A percentile compares a stretch with the other conserved stretches of the same genome.
These are phyloP conservation scores for Mustela nigripes DNA, from an alignment of 2,113 vertebrate species.

Conservation along the genomic window DNA sequence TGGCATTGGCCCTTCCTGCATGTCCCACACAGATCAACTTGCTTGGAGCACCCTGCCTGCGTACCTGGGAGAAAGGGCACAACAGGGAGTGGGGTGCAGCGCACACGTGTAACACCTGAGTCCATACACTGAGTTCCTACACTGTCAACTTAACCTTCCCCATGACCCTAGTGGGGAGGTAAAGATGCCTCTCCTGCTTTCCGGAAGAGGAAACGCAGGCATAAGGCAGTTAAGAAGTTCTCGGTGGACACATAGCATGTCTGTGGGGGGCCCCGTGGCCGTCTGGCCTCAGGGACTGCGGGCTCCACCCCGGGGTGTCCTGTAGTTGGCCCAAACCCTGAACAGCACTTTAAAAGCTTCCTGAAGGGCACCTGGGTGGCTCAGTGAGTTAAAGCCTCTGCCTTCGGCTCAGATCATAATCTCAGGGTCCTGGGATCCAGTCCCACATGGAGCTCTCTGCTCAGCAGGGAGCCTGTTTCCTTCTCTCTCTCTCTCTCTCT, in stretches of 20 bases:
- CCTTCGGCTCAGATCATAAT: no score
- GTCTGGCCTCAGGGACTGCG: not conserved
- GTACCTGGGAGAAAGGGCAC: accelerated
- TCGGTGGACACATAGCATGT: accelerated
- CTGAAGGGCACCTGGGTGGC: not conserved
- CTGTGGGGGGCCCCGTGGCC: accelerated
- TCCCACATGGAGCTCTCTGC: no score
- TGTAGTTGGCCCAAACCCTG: not conserved
- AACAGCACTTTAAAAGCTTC: not conserved
- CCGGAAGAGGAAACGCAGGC: not conserved
- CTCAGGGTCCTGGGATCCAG: no score
- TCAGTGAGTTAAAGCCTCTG: no score
- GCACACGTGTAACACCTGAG: no score
- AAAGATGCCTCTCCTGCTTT: not conserved
- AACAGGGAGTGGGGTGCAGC: no score
- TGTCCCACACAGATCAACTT: not conserved
- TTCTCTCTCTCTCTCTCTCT: no score
- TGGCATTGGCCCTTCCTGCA: slow-evolving; percentile 4
- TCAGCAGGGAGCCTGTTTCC: no score
- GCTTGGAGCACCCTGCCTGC: not conserved
- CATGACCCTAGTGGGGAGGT: accelerated
- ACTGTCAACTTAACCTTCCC: not conserved
- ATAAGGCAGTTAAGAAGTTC: not conserved
- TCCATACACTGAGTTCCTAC: accelerated
- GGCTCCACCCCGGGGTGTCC: not conserved